Conservation (phyloP, 1,140 invertebrate species). For the Drosophila kikkawai region DNA sequence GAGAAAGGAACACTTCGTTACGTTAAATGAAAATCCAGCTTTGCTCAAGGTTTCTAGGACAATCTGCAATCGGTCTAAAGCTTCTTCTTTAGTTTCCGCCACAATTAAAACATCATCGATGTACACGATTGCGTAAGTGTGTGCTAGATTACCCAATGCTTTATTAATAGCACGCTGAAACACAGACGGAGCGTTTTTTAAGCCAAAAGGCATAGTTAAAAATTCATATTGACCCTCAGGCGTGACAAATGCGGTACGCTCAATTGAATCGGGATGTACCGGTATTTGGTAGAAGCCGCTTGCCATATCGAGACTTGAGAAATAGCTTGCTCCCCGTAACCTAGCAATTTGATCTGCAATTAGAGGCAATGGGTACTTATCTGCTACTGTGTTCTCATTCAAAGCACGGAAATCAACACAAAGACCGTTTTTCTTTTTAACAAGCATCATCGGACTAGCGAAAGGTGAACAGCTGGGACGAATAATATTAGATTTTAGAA, state of each 20-base stretch:
- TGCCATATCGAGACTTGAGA: slow-evolving; percentile 6
- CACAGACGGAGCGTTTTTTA: slow-evolving; percentile 1
- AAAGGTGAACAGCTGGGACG: slow-evolving; percentile 11
- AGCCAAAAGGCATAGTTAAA: slow-evolving; percentile 1
- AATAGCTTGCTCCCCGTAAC: slow-evolving; percentile 8
- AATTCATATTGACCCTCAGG: no score
- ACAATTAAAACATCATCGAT: not conserved
- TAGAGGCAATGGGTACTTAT: slow-evolving; percentile 10
- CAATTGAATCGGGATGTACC: no score
- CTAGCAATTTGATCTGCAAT: slow-evolving; percentile 12
- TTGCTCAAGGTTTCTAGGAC: not conserved
- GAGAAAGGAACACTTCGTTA: not conserved
- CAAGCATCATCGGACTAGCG: slow-evolving; percentile 1
- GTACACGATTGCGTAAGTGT: slow-evolving; percentile 1
- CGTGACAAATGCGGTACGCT: no score
- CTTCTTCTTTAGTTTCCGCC: not conserved
- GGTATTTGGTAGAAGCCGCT: slow-evolving; percentile 1
- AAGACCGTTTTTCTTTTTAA: slow-evolving; percentile 14
- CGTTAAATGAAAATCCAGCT: not conserved
- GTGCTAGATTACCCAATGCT: not conserved
- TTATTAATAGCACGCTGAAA: not conserved
- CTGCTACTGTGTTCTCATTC: slow-evolving; percentile 6
- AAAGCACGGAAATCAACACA: slow-evolving; percentile 4
- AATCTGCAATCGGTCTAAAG: not conserved
- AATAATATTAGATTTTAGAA: slow-evolving; percentile 13